Conservation (phyloP, 2,797 vertebrate genomes). For the Spea hammondii region DNA sequence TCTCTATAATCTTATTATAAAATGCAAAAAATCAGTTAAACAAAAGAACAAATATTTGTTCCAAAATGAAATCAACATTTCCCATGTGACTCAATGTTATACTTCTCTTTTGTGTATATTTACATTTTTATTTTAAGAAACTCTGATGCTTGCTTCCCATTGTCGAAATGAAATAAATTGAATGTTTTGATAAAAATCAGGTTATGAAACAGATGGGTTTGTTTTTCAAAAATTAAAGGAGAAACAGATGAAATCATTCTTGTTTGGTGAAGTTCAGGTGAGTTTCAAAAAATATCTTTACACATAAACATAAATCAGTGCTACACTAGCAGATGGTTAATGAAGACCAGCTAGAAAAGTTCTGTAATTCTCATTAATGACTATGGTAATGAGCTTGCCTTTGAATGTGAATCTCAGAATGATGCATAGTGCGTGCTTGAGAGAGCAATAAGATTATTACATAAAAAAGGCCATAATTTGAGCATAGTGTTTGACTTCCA, state of each 20-base stretch:
- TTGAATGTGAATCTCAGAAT: conserved; percentile 63
- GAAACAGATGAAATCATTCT: conserved; percentile 61
- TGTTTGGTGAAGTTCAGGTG: conserved; percentile 65
- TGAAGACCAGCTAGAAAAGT: conserved; percentile 69
- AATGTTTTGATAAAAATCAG: conserved; percentile 49
- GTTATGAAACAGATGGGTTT: conserved; percentile 50
- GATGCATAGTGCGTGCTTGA: conserved; percentile 65
- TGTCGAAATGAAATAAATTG: conserved; percentile 51
- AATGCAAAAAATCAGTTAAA: too few relatives aligned
- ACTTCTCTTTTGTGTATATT: too few relatives aligned
- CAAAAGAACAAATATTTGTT: too few relatives aligned
- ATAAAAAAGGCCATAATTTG: conserved; percentile 53
- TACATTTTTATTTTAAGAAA: too few relatives aligned
- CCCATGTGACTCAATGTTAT: too few relatives aligned
- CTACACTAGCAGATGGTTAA: conserved; percentile 73
- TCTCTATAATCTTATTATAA: too few relatives aligned
- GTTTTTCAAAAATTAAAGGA: conserved; percentile 54
- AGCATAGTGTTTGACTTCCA: conserved; percentile 24
- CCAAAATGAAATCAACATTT: too few relatives aligned
- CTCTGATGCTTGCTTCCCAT: not conserved
- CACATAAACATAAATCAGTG: conserved; percentile 68
- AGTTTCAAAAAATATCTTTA: conserved; percentile 65
- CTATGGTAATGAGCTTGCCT: conserved; percentile 67
- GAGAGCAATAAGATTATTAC: conserved; percentile 64
- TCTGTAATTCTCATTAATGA: conserved; percentile 72